Percentiles rank a stretch among this genome's conserved stretches.
Conservation (phyloP, 2,113 vertebrate species). For the Antechinus stuartii region DNA sequence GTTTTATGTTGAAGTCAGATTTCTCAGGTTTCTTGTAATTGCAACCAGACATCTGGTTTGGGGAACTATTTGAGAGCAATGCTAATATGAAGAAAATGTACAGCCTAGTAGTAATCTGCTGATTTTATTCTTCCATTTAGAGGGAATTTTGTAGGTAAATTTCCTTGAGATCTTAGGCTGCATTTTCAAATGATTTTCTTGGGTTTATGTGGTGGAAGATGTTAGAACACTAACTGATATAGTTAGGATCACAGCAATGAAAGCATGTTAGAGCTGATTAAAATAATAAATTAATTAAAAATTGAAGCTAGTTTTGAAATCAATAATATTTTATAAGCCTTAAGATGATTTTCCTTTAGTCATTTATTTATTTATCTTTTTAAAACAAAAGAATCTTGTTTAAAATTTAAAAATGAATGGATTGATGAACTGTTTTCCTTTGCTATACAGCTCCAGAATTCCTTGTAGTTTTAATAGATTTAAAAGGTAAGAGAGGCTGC, state of each 20-base stretch:
- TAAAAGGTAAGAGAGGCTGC: not conserved
- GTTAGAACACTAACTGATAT: constrained; percentile 40
- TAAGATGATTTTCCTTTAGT: constrained; percentile 1
- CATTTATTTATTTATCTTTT: not conserved
- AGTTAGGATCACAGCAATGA: constrained; percentile 40
- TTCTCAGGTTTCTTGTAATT: constrained; percentile 71
- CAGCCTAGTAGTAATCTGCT: not conserved
- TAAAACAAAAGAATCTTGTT: not conserved
- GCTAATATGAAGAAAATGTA: constrained; percentile 27
- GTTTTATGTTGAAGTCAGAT: constrained; percentile 18
- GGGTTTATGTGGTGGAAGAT: not conserved
- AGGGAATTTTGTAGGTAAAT: not conserved
- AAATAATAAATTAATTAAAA: not conserved
- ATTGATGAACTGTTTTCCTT: not conserved
- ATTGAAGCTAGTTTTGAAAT: not conserved
- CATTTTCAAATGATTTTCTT: constrained; percentile 50
- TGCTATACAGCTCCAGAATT: not conserved
- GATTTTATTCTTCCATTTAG: constrained; percentile 33
- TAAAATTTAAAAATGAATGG: constrained; percentile 7
- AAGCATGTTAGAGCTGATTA: constrained; percentile 3
- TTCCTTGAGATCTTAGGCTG: constrained; percentile 31
- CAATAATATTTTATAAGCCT: constrained; percentile 21
- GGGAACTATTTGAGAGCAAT: constrained; percentile 16
- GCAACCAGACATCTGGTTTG: constrained; percentile 67
- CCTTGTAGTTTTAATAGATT: not conserved